Conservation (phyloP, 2,888 invertebrate genomes). For the Tiliacea aurago region DNA sequence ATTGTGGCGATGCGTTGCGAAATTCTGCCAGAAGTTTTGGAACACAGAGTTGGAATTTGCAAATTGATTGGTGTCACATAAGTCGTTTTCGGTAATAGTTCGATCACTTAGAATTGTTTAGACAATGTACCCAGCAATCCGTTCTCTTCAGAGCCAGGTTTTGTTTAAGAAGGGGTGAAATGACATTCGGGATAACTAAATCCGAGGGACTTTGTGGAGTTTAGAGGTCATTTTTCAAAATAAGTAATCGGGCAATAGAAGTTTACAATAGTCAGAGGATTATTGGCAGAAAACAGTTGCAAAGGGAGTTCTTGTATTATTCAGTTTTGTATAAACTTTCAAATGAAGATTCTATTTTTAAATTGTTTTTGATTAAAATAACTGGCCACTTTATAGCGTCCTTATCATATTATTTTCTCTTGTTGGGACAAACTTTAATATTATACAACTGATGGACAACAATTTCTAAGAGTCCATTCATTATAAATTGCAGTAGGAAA, state of each 20-base stretch:
- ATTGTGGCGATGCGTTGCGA: constrained; percentile 58
- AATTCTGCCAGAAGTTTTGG: constrained; percentile 25
- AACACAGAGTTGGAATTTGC: constrained; percentile 48
- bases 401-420: too few species aligned
- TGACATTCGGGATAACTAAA: constrained; percentile 87
- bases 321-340: not conserved
- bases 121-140: constrained; percentile 87
- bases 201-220: constrained; percentile 74
- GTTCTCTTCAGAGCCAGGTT: constrained; percentile 87
- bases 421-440: too few species aligned
- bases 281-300: constrained; percentile 26
- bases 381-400: not conserved
- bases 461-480: too few species aligned
- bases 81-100: constrained; percentile 70
- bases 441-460: too few species aligned
- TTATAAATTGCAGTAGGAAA: not conserved
- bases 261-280: constrained; percentile 49
- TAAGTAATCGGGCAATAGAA: constrained; percentile 72
- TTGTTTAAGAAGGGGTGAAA: constrained; percentile 87
- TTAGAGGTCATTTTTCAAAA: constrained; percentile 87
- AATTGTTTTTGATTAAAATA: not conserved
- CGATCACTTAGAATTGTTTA: constrained; percentile 87
- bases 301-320: constrained; percentile 6
- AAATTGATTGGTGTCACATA: constrained; percentile 57
- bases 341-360: constrained; percentile 4